phyloP scores from a whole-genome alignment of 2,113 vertebrate species.

The Larimichthys crocea region DNA sequence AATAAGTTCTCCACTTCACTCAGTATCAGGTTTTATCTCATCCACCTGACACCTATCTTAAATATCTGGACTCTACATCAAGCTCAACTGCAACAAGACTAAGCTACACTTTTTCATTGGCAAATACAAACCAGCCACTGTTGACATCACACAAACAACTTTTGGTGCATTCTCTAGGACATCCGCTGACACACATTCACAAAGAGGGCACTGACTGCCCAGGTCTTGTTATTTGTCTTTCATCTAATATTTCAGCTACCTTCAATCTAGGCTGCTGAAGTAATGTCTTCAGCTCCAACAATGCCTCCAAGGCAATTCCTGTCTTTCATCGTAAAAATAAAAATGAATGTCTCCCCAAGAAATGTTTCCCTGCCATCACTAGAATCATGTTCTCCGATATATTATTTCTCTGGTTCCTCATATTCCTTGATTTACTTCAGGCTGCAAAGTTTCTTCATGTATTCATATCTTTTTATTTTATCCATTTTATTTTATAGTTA shows the following conservation, averaged over 20 bases:
- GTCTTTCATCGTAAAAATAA: conserved; percentile 53
- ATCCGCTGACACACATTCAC: conserved; percentile 14
- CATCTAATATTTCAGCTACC: conserved; percentile 29
- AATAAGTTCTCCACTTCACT: background rate
- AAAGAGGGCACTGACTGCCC: conserved; percentile 6
- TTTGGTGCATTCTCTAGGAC: background rate
- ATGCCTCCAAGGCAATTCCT: conserved; percentile 44
- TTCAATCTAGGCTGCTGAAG: conserved; percentile 22
- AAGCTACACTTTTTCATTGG: background rate
- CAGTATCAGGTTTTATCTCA: background rate
- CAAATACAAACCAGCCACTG: background rate
- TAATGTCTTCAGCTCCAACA: conserved; percentile 35
- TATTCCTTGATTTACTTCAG: conserved; percentile 24
- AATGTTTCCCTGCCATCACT: conserved; percentile 22
- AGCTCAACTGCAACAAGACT: conserved; percentile 9
- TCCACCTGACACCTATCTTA: background rate
- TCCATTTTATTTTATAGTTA: conserved; percentile 2
- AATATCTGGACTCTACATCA: conserved; percentile 3
- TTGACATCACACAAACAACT: conserved; percentile 12
- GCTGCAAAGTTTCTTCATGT: conserved; percentile 9
- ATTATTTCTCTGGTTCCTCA: conserved; percentile 33
- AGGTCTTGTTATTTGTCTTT: conserved; percentile 48
- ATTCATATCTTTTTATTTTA: conserved; percentile 8
- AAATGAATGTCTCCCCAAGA: conserved; percentile 49
- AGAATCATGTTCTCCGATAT: conserved; percentile 40